Conservation (phyloP, 1,140 invertebrate genomes). For the Pomacea maculata region DNA sequence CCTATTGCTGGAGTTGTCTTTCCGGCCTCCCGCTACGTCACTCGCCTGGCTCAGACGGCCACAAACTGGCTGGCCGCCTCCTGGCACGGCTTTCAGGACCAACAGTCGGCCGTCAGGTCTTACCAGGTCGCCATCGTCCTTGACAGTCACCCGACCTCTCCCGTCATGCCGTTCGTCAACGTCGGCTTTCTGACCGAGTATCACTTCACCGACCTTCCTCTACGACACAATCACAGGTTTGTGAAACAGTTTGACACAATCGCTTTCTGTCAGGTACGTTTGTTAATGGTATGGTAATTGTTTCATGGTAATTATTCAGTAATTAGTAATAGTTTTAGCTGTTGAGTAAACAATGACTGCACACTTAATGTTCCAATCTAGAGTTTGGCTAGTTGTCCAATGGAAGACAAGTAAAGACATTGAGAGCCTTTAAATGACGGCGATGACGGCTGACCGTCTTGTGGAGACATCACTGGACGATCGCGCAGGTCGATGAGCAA, state of each 20-base stretch:
- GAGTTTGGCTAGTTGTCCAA: no score
- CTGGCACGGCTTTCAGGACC: conserved; percentile 41
- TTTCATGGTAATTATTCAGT: no score
- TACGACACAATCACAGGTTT: conserved; percentile 21
- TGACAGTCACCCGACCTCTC: not conserved
- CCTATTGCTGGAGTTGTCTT: conserved; percentile 36
- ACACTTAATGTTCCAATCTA: no score
- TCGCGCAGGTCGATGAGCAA: no score
- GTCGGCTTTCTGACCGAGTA: conserved; percentile 22
- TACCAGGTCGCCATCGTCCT: conserved; percentile 30
- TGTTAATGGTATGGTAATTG: no score
- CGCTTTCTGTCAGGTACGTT: not conserved
- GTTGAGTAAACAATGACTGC: no score
- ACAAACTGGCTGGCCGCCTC: conserved; percentile 23
- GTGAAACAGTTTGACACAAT: not conserved
- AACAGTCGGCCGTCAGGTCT: conserved; percentile 28
- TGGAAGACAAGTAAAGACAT: no score
- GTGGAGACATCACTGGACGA: no score
- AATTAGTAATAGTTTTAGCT: no score
- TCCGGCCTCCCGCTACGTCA: conserved; percentile 28
- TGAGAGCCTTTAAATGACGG: no score
- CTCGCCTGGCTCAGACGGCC: conserved; percentile 17
- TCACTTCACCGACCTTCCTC: not conserved
- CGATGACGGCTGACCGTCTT: no score
- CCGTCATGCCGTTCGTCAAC: not conserved